Evolutionary conservation across 37 sponge, comb jelly and placozoan genomes (phyloP).

Genomic region (Ianthella basta): DNA sequence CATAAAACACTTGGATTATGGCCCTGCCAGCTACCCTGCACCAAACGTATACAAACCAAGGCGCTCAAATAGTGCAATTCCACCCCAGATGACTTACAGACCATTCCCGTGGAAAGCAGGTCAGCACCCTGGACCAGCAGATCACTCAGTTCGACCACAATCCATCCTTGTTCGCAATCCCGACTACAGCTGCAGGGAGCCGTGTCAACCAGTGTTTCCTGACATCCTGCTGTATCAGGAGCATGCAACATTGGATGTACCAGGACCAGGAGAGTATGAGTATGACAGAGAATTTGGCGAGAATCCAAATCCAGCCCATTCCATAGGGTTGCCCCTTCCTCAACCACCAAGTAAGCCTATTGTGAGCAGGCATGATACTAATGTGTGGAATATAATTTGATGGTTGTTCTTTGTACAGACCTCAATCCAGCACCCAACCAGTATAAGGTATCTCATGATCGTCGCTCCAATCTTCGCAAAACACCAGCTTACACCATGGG

Average conservation of each 20-base stretch:
- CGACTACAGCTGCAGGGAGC: conserved; percentile 55
- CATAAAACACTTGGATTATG: not conserved
- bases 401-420: conserved; percentile 18
- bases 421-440: conserved; percentile 48
- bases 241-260: conserved; percentile 10
- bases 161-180: conserved; percentile 24
- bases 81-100: conserved; percentile 45
- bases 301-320: conserved; percentile 46
- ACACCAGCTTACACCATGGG: conserved; percentile 45
- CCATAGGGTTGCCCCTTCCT: conserved; percentile 43
- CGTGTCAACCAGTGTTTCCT: conserved; percentile 55
- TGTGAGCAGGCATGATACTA: too few relatives aligned
- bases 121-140: conserved; percentile 41
- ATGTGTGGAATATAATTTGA: not conserved
- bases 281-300: conserved; percentile 54
- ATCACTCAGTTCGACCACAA: conserved; percentile 11
- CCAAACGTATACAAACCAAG: conserved; percentile 27
- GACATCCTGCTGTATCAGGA: conserved; percentile 56
- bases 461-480: conserved; percentile 11
- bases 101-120: conserved; percentile 36
- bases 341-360: conserved; percentile 39
- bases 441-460: conserved; percentile 17
- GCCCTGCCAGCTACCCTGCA: conserved; percentile 9
- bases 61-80: conserved; percentile 6
- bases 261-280: conserved; percentile 40